Conservation (phyloP, 2,888 invertebrate species). For the Aspidiotus destructor region DNA sequence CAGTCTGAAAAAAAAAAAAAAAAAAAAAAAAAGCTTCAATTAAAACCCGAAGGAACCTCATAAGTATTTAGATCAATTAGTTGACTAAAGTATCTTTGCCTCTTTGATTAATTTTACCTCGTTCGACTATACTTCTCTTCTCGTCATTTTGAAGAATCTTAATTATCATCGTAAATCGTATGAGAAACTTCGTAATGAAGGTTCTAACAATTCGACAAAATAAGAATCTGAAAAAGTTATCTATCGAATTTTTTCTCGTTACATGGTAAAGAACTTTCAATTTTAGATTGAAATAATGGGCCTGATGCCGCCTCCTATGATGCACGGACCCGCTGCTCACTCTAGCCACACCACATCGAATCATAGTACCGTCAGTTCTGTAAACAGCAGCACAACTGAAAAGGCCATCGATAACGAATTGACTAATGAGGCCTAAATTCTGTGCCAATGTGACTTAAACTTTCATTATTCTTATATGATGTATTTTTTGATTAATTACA, state of each 20-base stretch:
- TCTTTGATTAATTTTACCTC: too few species aligned
- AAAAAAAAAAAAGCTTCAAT: too few species aligned
- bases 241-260: not conserved
- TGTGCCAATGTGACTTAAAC: not conserved
- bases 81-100: too few species aligned
- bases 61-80: too few species aligned
- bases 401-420: constrained; percentile 21
- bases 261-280: not conserved
- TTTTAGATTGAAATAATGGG: constrained; percentile 29
- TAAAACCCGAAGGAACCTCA: too few species aligned
- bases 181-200: not conserved
- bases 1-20: too few species aligned
- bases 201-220: not conserved
- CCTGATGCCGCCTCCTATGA: constrained; percentile 21
- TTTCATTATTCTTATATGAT: not conserved
- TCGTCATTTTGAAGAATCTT: too few species aligned
- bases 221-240: too few species aligned
- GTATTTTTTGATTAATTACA: not conserved
- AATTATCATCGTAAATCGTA: not conserved
- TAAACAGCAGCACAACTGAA: constrained; percentile 16
- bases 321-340: constrained; percentile 1
- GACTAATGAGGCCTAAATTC: constrained; percentile 16
- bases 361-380: constrained; percentile 11
- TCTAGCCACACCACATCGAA: not conserved
- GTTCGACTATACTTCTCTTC: too few species aligned